phyloP scores from a whole-genome alignment of 1,140 invertebrate species.

The Megathymus violae region DNA sequence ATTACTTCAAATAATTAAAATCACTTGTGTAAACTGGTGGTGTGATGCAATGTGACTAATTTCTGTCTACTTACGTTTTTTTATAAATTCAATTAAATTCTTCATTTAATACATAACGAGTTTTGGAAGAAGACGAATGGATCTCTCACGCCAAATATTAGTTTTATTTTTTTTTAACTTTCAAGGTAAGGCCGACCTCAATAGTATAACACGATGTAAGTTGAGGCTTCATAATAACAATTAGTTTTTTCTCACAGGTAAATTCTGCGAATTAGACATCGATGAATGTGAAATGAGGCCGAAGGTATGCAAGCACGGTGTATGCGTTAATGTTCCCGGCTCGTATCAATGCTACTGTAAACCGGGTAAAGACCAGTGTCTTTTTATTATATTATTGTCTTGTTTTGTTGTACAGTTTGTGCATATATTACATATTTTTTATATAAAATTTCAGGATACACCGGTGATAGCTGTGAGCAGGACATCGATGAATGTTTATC shows the following conservation, averaged over 20 bases:
- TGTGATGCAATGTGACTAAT: constrained; percentile 30
- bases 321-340: constrained; percentile 91
- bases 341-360: constrained; percentile 94
- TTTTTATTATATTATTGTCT: constrained; percentile 21
- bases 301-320: constrained; percentile 91
- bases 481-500: constrained; percentile 95
- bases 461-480: constrained; percentile 91
- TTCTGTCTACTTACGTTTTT: constrained; percentile 33
- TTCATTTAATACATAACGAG: constrained; percentile 25
- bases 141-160: constrained; percentile 25
- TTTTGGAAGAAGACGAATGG: constrained; percentile 26
- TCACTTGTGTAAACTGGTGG: constrained; percentile 59
- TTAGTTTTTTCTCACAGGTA: constrained; percentile 80
- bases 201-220: background rate
- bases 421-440: too few relatives aligned
- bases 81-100: constrained; percentile 32
- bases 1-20: constrained; percentile 37
- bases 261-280: constrained; percentile 89
- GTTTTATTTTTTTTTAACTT: constrained; percentile 25
- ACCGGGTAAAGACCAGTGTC: constrained; percentile 77
- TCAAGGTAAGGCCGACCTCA: constrained; percentile 38
- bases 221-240: constrained; percentile 14
- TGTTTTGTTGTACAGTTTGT: too few relatives aligned
- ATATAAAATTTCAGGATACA: constrained; percentile 91
- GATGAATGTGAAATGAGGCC: constrained; percentile 89